Evolutionary conservation across 2,113 vertebrate genomes (phyloP), one percentile per base, ranked within the genome.

Genomic region (Austrofundulus limnaeus): DNA sequence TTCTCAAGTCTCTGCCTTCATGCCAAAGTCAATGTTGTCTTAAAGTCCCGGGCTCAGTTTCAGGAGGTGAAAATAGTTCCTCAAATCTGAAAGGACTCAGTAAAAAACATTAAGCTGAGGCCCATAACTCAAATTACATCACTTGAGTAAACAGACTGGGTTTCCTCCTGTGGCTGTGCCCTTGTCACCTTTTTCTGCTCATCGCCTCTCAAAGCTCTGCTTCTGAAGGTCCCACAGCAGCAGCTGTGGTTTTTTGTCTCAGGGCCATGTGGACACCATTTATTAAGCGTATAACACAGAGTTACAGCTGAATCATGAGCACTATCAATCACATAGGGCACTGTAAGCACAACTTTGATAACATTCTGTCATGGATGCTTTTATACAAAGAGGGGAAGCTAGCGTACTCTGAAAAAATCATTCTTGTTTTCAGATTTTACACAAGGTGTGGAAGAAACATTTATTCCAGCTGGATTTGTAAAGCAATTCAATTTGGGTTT

Each of bases 21-120:
- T 48, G 82, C 82, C 85, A 91, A 88, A 82, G 84, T 83, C 82
- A 87, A 81, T 87, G 85, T 88, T 89, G 76, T 84, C 65, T 77
- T 78, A 75, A 81, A 37, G 31, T 72, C 75, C 58, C 25, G 1
- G 45, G 68, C 62, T 75, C 61, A 61, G 48, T 78, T 81, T 75
- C 57, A 57, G 55, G 58, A 66, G 65, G 67, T 52, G 56, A 61
- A 81, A 78, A 81, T 75, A 80, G 66, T 31, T 13, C 50, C 23
- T 42, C 72, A 15, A 37, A 20, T 15, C 43, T 31, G 77, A 63
- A 77, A 79, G 57, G 47, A 58, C 60, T 59, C 43, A 47, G 19
- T 71, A 76, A 72, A 58, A 62, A 72, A 51, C 42, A 54, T 0
- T 2, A 62, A 11, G 46, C 34, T 58, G 43, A 69, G 64, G 56